Evolutionary conservation across 2,113 vertebrate species (phyloP).

Genomic region (Nannospalax galili): DNA sequence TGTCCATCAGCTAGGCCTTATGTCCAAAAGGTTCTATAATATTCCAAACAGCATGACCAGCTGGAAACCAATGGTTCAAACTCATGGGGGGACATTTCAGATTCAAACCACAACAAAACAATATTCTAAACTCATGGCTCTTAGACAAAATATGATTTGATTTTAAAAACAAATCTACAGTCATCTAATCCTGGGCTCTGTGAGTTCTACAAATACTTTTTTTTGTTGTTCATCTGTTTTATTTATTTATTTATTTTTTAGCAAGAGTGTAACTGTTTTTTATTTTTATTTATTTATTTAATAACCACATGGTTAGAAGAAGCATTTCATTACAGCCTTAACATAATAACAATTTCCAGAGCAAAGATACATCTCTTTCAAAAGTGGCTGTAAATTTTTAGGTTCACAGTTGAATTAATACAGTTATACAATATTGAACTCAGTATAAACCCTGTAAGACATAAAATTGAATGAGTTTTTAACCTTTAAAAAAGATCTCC

Average conservation of each 20-base stretch:
- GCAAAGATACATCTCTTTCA: too few species aligned
- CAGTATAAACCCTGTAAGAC: too few species aligned
- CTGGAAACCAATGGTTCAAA: background rate
- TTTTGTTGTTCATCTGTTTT: background rate
- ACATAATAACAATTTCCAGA: too few species aligned
- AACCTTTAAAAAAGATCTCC: too few species aligned
- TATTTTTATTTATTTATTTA: too few species aligned
- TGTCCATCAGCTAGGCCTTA: background rate
- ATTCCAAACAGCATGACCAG: background rate
- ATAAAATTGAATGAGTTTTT: too few species aligned
- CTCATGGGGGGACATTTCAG: background rate
- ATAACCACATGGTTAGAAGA: too few species aligned
- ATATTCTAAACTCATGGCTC: background rate
- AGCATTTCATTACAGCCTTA: too few species aligned
- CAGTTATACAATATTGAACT: too few species aligned
- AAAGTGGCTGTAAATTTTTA: too few species aligned
- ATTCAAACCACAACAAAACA: background rate
- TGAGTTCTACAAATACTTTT: background rate
- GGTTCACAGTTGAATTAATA: too few species aligned
- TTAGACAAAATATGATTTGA: conserved; percentile 6
- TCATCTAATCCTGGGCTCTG: background rate
- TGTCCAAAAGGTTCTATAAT: background rate
- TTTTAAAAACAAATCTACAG: background rate
- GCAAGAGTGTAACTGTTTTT: too few species aligned
- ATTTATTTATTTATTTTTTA: background rate